Percentiles rank a stretch among this genome's conserved stretches.
Conservation (phyloP, 1,140 invertebrate genomes). For the Trichonephila inaurata region DNA sequence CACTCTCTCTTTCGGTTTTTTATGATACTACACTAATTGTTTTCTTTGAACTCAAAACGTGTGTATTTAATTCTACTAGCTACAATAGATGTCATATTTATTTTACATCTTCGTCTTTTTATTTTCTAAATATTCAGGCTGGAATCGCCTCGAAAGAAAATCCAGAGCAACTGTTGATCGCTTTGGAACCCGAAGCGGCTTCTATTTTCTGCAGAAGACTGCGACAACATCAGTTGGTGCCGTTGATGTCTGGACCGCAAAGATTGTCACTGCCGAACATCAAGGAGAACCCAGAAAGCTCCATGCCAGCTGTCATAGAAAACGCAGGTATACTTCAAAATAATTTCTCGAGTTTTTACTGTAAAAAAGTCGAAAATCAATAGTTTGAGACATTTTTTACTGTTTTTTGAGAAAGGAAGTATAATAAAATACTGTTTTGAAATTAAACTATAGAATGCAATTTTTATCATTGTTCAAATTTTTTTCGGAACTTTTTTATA, state of each 20-base stretch:
- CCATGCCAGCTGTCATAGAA: conserved; percentile 58
- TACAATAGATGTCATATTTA: too few relatives aligned
- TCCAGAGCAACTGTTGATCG: conserved; percentile 84
- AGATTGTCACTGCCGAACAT: conserved; percentile 60
- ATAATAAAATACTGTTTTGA: neutral
- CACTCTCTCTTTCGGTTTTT: too few relatives aligned
- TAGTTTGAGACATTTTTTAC: neutral
- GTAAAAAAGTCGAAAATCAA: neutral
- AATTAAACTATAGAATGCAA: too few relatives aligned
- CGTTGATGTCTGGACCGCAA: conserved; percentile 78
- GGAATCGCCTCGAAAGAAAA: conserved; percentile 82
- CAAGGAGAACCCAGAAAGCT: conserved; percentile 40
- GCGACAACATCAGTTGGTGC: conserved; percentile 82
- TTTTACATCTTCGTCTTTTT: too few relatives aligned
- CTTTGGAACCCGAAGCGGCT: conserved; percentile 85
- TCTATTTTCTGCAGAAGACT: conserved; percentile 84
- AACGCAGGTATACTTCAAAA: conserved; percentile 39
- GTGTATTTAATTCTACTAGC: too few relatives aligned
- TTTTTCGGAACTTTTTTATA: too few relatives aligned
- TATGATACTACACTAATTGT: too few relatives aligned
- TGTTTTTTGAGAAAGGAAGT: neutral
- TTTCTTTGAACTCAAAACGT: too few relatives aligned
- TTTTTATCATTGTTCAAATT: too few relatives aligned
- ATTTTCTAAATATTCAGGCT: conserved; percentile 80
- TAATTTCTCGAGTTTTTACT: neutral